These are phyloP conservation scores for Psittacara wagleri DNA, from an alignment of 2,113 vertebrate species.

Conservation along the genomic window DNA sequence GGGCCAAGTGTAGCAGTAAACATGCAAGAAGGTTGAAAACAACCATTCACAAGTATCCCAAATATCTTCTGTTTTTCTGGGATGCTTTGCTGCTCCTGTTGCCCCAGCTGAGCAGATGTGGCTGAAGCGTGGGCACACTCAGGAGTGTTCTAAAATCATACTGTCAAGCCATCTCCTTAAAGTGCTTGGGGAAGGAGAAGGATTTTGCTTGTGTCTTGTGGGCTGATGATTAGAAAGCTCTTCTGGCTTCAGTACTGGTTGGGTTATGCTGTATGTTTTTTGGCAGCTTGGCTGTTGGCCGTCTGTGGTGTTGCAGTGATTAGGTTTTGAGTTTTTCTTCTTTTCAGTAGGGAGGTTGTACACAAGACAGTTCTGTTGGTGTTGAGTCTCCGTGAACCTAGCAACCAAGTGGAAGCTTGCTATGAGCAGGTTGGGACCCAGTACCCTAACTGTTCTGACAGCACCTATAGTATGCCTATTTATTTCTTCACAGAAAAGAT, in stretches of 20 bases:
- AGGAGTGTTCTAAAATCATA: rapidly evolving
- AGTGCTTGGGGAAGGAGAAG: background rate
- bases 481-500: background rate
- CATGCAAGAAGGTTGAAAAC: background rate
- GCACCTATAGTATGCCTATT: background rate
- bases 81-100: background rate
- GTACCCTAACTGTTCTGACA: background rate
- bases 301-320: background rate
- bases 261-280: background rate
- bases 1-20: background rate
- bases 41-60: rapidly evolving
- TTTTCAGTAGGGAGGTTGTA: background rate
- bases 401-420: background rate
- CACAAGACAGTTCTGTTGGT: rapidly evolving
- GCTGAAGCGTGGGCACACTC: background rate
- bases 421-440: rapidly evolving
- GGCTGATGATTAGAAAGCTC: background rate
- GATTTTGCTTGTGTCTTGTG: background rate
- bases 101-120: rapidly evolving
- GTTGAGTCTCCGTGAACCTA: background rate
- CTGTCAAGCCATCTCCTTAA: rapidly evolving
- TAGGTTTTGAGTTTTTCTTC: background rate
- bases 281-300: background rate
- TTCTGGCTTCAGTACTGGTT: background rate
- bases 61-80: background rate